Percentiles rank a stretch among this genome's conserved stretches.
These are phyloP conservation scores for Echinarachnius parma DNA, from an alignment of 53 echinoderm and acorn worm genomes.

Conservation along the genomic window DNA sequence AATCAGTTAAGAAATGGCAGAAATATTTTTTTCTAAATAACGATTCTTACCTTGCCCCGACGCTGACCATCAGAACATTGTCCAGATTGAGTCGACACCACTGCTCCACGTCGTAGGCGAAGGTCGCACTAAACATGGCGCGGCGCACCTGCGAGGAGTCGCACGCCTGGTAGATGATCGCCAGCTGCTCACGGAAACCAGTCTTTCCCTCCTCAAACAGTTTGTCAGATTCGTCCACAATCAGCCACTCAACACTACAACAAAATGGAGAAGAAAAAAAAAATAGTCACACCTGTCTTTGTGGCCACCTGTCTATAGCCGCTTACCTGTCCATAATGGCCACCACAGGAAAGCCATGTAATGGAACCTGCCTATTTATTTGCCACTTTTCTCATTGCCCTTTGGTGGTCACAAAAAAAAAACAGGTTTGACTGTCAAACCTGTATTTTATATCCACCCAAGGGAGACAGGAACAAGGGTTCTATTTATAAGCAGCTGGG, in stretches of 20 bases:
- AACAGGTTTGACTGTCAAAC: too few species aligned
- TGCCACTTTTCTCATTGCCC: too few species aligned
- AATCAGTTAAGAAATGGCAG: too few species aligned
- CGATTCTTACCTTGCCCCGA: conserved; percentile 83
- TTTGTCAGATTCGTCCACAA: conserved; percentile 95
- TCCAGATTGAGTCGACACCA: conserved; percentile 96
- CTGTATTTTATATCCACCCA: too few species aligned
- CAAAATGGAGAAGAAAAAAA: background rate
- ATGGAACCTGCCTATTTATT: too few species aligned
- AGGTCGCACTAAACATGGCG: conserved; percentile 96
- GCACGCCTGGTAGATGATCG: conserved; percentile 87
- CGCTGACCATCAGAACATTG: conserved; percentile 83
- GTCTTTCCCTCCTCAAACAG: conserved; percentile 87
- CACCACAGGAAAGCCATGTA: too few species aligned
- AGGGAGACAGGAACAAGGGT: too few species aligned
- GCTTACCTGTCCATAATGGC: too few species aligned
- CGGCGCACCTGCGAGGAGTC: conserved; percentile 87
- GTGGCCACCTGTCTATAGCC: too few species aligned
- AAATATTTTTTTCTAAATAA: too few species aligned
- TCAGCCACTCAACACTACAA: conserved; percentile 89
- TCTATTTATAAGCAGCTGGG: too few species aligned
- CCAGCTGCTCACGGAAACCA: conserved; percentile 93
- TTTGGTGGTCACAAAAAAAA: too few species aligned
- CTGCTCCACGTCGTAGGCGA: conserved; percentile 84
- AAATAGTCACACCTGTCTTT: background rate